Evolutionary conservation across 2,113 vertebrate genomes (phyloP), one percentile per base, ranked within the genome.

Genomic region (Strigops habroptila): DNA sequence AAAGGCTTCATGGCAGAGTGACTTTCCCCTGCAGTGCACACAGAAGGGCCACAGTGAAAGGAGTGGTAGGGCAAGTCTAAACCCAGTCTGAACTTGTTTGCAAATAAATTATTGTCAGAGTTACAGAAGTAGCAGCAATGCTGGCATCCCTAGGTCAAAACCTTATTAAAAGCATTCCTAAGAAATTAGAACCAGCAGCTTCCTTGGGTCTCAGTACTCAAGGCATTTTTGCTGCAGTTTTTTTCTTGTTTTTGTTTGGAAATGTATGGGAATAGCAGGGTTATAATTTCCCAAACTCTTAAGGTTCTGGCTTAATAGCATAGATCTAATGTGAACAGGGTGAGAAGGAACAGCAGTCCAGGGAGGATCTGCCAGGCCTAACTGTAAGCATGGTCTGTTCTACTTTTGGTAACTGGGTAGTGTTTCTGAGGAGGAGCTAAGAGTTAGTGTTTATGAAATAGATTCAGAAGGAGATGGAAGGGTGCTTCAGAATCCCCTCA

Each of bases 41-140:
- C 52, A 51, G 83, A 14, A 18, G 89, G 86, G 35, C 69, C 73
- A 12, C 1, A 68, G 83, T 89, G 70, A 55, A 78, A 95, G 91
- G 94, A 96, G 89, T 79, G 74, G 93, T 25, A 92, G 91, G 89
- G 89, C 95, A 85, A 93, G 95, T 93, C 96, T 79, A 95, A 93
- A 95, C 89, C 41, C 35, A 39, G 89, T 35, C 91, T 5, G 5
- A 68, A 75, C 94, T 91, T 92, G 89, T 85, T 93, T 82, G 78
- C 81, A 84, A 92, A 95, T 82, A 82, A 87, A 87, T 84, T 89
- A 41, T 88, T 18, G 44, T 39, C 51, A 69, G 78, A 87, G 62
- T 86, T 95, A 82, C 62, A 84, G 83, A 92, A 93, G 93, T 76
- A 87, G 93, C 84, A 82, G 91, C 62, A 76, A 13, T 37, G 39